A percentile compares a stretch with the other conserved stretches of the same genome.
These are phyloP conservation scores for Scolopax bukidnonensis DNA, from an alignment of 2,797 vertebrate genomes.

Conservation along the genomic window DNA sequence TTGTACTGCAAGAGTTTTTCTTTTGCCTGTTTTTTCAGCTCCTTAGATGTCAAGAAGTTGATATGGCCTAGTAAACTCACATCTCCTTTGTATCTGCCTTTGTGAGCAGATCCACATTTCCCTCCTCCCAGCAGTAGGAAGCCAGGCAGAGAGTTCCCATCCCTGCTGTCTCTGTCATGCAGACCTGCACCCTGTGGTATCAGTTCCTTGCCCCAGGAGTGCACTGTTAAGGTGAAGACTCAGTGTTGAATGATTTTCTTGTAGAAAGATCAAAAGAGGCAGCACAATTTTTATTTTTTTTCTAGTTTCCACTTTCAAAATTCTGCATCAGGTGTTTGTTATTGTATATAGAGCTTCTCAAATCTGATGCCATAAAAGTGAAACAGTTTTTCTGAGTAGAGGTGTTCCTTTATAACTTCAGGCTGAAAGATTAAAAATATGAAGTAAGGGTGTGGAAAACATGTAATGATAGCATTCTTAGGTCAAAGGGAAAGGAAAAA, in stretches of 20 bases:
- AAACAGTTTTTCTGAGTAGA: not conserved
- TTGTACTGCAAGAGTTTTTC: not conserved
- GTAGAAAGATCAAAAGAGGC: not conserved
- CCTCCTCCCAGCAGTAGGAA: not conserved
- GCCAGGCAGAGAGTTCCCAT: not conserved
- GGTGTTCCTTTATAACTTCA: not conserved
- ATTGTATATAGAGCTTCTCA: not conserved
- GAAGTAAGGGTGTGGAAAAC: not conserved
- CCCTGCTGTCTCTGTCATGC: not conserved
- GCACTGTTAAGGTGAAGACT: not conserved
- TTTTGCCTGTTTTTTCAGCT: not conserved
- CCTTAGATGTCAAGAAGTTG: not conserved
- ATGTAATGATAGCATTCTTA: not conserved
- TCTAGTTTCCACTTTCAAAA: not conserved
- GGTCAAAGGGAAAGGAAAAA: not conserved
- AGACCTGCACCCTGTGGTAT: fast-evolving
- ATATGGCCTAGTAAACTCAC: not conserved
- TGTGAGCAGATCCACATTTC: not conserved
- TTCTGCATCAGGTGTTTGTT: not conserved
- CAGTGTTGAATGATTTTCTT: not conserved
- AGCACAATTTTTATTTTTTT: not conserved
- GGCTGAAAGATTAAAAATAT: not conserved
- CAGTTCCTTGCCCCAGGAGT: fast-evolving
- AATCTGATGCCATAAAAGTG: not conserved
- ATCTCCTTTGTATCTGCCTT: not conserved